A percentile compares a stretch with the other conserved stretches of the same genome.
phyloP scores from a whole-genome alignment of 2,797 vertebrate genomes.

The Rhinella marina region DNA sequence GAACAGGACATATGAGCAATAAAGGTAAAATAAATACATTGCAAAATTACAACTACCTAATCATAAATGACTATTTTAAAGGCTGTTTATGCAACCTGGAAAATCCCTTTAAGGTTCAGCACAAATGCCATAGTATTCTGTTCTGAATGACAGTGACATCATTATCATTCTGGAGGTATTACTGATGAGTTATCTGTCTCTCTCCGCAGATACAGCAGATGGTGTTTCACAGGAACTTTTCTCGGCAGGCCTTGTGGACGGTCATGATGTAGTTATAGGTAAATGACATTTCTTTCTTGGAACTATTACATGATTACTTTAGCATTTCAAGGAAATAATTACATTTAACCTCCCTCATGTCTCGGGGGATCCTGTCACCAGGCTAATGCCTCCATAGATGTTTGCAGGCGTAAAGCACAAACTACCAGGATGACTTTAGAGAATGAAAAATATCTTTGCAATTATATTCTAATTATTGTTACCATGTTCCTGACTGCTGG shows the following conservation, averaged over 20 bases:
- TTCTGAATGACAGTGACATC: conserved; percentile 66
- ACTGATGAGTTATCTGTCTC: conserved; percentile 67
- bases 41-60: no score
- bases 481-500: background rate
- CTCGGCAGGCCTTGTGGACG: conserved; percentile 95
- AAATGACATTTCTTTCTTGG: conserved; percentile 76
- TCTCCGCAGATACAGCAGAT: conserved; percentile 91
- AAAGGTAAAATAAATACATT: no score
- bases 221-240: conserved; percentile 98
- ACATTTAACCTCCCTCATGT: conserved; percentile 55
- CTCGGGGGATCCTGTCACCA: conserved; percentile 39
- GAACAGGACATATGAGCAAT: no score
- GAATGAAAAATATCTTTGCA: conserved; percentile 38
- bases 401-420: conserved; percentile 12
- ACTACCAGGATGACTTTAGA: conserved; percentile 4
- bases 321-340: conserved; percentile 59
- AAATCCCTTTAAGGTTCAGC: conserved; percentile 19
- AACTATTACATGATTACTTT: conserved; percentile 60
- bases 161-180: conserved; percentile 68
- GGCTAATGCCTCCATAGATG: conserved; percentile 24
- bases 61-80: no score
- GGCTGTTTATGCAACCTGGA: background rate
- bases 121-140: background rate
- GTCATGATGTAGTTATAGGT: conserved; percentile 95
- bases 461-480: conserved; percentile 52